Evolutionary conservation across 2,888 invertebrate genomes (phyloP), one percentile per base, ranked within the genome.

Genomic region (Cecidostiba fungosa): DNA sequence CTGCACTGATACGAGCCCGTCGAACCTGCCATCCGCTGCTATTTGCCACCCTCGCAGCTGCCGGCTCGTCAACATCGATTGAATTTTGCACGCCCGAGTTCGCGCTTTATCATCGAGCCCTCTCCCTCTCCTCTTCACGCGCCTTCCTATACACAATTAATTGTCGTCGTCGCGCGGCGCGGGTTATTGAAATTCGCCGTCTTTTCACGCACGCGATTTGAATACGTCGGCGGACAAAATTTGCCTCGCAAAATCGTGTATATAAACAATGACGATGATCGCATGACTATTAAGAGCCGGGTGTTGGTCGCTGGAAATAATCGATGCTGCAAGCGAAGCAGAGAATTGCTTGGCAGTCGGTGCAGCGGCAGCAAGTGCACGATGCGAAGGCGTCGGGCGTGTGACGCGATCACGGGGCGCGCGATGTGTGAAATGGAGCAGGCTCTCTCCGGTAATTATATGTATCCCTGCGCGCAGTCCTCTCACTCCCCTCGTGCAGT

Each of bases 391-490:
- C 91, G 92, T 92, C 88, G 89, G 90, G 88, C 91, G 91, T 92
- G 89, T 91, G 92, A 92, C 91, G 90, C 90, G 91, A 92, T 91
- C 92, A 91, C 89, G 90, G 90, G 90, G 89, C 90, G 91, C 89
- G 91, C 89, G 91, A 92, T 90, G 91, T 91, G 92, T 91, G 92
- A 92, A 92, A 92, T 92, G 91, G 92, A 92, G 91, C 92, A 90
- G 90, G 88, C 59, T n/a, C 88, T 88, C 90, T 88, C 89, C 90
- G 90, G 90, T 92, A 92, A 92, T 92, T 92, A 92, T 91, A 92
- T 92, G 92, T 91, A 91, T 91, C 91, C 80, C 72, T 90, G 90
- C 90, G 88, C 90, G 89, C 88, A 88, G 88, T 88, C 87, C 88
- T 82, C 88, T 72, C 84, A 77, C 87, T 82, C 85, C 83, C 85